Percentiles rank a stretch among this genome's conserved stretches.
phyloP scores from a whole-genome alignment of 2,113 vertebrate genomes.

The Ochotona curzoniae region DNA sequence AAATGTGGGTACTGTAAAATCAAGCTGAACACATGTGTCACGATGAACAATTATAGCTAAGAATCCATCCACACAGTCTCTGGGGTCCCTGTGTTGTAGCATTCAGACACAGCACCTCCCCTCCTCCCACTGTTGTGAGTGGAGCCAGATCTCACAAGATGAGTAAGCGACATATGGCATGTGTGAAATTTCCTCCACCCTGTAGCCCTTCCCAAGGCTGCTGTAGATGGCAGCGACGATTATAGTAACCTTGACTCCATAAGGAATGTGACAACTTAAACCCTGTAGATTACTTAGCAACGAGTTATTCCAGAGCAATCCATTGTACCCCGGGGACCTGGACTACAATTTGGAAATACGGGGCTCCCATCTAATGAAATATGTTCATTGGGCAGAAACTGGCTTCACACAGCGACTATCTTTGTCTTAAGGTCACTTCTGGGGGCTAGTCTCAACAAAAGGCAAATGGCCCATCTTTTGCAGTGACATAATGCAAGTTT shows the following conservation, averaged over 20 bases:
- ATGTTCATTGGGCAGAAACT: not conserved
- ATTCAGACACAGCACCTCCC: not conserved
- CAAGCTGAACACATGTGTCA: constrained; percentile 19
- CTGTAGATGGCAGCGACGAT: constrained; percentile 5
- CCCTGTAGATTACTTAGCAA: constrained; percentile 36
- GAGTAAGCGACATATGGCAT: constrained; percentile 59
- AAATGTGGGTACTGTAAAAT: constrained; percentile 10
- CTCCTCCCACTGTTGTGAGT: not conserved
- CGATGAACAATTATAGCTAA: constrained; percentile 54
- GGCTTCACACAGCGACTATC: not conserved
- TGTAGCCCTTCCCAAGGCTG: constrained; percentile 40
- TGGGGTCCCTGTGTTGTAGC: not conserved
- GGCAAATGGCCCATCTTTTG: not conserved
- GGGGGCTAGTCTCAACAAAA: not conserved
- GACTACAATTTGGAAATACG: not conserved
- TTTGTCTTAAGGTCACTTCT: constrained; percentile 10
- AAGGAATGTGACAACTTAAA: constrained; percentile 73
- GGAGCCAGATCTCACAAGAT: constrained; percentile 11
- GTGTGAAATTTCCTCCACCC: constrained; percentile 72
- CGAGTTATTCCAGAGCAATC: not conserved
- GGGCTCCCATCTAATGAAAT: not conserved
- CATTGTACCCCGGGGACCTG: not conserved
- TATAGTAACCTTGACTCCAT: constrained; percentile 67
- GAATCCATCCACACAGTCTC: not conserved
- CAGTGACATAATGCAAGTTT: not conserved